Percentiles rank a stretch among this genome's conserved stretches.
phyloP scores from a whole-genome alignment of 2,888 invertebrate species.

The Hipparchia semele region DNA sequence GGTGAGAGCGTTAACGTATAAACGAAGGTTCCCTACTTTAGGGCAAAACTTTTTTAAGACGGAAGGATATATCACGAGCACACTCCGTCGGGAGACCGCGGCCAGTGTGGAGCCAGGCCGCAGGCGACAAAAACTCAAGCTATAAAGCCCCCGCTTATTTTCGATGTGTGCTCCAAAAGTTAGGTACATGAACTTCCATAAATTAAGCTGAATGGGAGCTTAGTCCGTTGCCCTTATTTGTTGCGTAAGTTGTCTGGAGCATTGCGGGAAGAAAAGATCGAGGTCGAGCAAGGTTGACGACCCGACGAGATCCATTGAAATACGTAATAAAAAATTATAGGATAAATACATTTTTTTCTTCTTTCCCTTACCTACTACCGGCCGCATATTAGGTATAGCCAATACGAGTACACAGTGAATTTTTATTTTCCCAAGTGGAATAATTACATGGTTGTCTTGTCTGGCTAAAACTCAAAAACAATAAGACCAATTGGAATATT shows the following conservation, averaged over 20 bases:
- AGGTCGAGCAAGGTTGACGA: conserved; percentile 4
- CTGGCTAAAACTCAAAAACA: too few relatives aligned
- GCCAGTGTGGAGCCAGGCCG: too few relatives aligned
- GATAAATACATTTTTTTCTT: background rate
- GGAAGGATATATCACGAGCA: too few relatives aligned
- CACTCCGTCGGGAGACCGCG: too few relatives aligned
- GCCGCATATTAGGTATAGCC: too few relatives aligned
- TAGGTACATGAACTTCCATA: background rate
- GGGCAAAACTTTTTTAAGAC: too few relatives aligned
- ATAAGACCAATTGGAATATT: too few relatives aligned
- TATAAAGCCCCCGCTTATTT: background rate
- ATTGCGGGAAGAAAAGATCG: background rate
- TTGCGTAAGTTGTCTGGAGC: background rate
- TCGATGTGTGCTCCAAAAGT: background rate
- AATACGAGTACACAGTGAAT: too few relatives aligned
- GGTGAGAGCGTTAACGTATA: too few relatives aligned
- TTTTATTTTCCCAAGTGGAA: too few relatives aligned
- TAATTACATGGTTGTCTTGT: too few relatives aligned
- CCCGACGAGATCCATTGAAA: background rate
- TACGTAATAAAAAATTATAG: background rate
- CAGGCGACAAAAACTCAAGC: background rate
- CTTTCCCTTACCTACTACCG: background rate
- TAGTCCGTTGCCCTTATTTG: background rate
- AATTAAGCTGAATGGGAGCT: background rate
- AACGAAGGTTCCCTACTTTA: too few relatives aligned